Evolutionary conservation across 2,888 invertebrate genomes (phyloP).

Genomic region (Amiota minor): DNA sequence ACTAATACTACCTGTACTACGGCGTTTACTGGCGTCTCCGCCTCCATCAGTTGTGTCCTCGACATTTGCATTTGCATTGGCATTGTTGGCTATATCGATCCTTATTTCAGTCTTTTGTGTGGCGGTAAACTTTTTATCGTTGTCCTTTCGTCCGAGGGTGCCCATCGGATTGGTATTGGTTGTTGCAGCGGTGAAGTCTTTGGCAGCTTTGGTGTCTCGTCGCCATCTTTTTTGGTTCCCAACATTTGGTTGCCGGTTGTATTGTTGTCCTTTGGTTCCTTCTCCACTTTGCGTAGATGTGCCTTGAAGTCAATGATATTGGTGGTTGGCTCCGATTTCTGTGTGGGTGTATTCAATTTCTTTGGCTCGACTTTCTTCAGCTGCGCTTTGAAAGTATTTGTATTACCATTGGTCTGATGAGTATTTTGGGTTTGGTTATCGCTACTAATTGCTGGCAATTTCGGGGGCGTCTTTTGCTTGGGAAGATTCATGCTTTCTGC

Average conservation of each 20-base stretch:
- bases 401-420: conserved; percentile 66
- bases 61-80: conserved; percentile 41
- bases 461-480: conserved; percentile 64
- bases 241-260: conserved; percentile 35
- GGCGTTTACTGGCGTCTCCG: conserved; percentile 87
- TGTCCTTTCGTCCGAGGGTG: conserved; percentile 45
- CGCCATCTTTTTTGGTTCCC: conserved; percentile 49
- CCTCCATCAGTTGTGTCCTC: conserved; percentile 43
- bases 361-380: conserved; percentile 84
- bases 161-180: conserved; percentile 15
- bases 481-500: conserved; percentile 86
- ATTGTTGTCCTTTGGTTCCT: conserved; percentile 52
- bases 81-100: conserved; percentile 68
- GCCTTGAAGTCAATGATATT: conserved; percentile 89
- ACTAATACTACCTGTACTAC: conserved; percentile 93
- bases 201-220: not conserved
- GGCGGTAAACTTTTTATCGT: conserved; percentile 54
- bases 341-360: conserved; percentile 75
- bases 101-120: conserved; percentile 74
- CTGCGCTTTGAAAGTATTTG: conserved; percentile 79
- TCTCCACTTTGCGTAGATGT: conserved; percentile 86
- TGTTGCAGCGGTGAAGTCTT: conserved; percentile 46
- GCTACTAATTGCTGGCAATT: conserved; percentile 47
- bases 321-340: conserved; percentile 75
- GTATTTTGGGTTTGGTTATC: conserved; percentile 54